Percentiles rank a stretch among this genome's conserved stretches.
Evolutionary conservation across 2,888 invertebrate genomes (phyloP).

Genomic region (Drosophila rubida): DNA sequence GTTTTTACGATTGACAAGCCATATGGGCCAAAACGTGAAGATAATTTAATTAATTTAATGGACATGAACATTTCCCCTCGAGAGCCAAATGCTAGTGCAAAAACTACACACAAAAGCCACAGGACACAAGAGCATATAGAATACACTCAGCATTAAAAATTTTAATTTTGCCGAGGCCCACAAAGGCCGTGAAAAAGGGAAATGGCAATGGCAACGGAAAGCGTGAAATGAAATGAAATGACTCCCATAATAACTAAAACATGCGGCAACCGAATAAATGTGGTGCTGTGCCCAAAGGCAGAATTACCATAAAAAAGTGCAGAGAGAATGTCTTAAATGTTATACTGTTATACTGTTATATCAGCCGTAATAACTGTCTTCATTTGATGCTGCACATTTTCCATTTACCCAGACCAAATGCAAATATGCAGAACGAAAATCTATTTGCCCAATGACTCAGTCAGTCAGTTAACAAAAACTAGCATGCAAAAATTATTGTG

Average conservation of each 20-base stretch:
- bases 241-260: constrained; percentile 13
- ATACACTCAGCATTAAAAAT: constrained; percentile 21
- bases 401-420: constrained; percentile 52
- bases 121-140: neutral
- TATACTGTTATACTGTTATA: constrained; percentile 10
- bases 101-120: constrained; percentile 17
- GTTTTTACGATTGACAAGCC: constrained; percentile 63
- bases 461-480: constrained; percentile 39
- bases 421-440: constrained; percentile 50
- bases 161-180: constrained; percentile 13
- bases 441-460: constrained; percentile 55
- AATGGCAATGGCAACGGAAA: neutral
- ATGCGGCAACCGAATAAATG: neutral
- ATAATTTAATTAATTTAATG: constrained; percentile 75
- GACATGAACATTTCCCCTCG: constrained; percentile 35
- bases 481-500: constrained; percentile 9
- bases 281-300: neutral
- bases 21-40: constrained; percentile 46
- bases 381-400: constrained; percentile 22
- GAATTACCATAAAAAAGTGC: neutral
- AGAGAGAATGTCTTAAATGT: constrained; percentile 3
- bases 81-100: neutral
- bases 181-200: constrained; percentile 21
- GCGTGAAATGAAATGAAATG: constrained; percentile 1
- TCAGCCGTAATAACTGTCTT: neutral